Percentiles rank a stretch among this genome's conserved stretches.
Conservation (phyloP, 1,140 invertebrate genomes). For the Glossosoma conforme region DNA sequence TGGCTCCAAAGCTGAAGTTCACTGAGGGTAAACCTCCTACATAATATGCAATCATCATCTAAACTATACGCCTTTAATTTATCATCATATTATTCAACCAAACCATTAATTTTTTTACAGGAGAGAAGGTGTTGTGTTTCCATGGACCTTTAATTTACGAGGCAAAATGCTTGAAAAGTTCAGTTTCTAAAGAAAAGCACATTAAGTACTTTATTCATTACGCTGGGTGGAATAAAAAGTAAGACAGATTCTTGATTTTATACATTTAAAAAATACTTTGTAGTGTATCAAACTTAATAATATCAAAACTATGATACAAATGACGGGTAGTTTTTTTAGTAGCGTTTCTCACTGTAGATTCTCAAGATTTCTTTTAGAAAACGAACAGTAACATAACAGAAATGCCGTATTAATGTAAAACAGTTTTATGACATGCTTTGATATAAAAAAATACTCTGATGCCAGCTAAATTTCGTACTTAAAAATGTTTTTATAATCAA, state of each 20-base stretch:
- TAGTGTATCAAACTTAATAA: too few relatives aligned
- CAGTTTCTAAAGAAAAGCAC: constrained; percentile 76
- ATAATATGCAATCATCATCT: not conserved
- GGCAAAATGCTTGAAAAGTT: constrained; percentile 88
- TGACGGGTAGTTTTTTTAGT: too few relatives aligned
- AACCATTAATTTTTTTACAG: constrained; percentile 48
- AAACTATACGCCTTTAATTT: not conserved
- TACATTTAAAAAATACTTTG: constrained; percentile 8
- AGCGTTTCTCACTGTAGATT: too few relatives aligned
- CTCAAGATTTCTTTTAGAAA: too few relatives aligned
- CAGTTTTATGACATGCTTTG: too few relatives aligned
- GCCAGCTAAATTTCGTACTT: too few relatives aligned
- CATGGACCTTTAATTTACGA: constrained; percentile 93
- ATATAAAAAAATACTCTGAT: too few relatives aligned
- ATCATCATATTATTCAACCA: not conserved
- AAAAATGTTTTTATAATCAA: too few relatives aligned
- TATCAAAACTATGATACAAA: too few relatives aligned
- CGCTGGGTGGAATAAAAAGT: constrained; percentile 98
- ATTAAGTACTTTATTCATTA: constrained; percentile 94
- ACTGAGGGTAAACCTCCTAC: constrained; percentile 51
- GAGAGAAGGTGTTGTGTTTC: constrained; percentile 94
- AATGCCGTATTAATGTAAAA: too few relatives aligned
- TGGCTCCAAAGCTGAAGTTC: constrained; percentile 57
- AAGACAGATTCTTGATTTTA: constrained; percentile 37
- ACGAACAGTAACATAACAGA: too few relatives aligned